These are phyloP conservation scores for Drosophila repleta DNA, from an alignment of 1,140 invertebrate genomes.

Conservation along the genomic window DNA sequence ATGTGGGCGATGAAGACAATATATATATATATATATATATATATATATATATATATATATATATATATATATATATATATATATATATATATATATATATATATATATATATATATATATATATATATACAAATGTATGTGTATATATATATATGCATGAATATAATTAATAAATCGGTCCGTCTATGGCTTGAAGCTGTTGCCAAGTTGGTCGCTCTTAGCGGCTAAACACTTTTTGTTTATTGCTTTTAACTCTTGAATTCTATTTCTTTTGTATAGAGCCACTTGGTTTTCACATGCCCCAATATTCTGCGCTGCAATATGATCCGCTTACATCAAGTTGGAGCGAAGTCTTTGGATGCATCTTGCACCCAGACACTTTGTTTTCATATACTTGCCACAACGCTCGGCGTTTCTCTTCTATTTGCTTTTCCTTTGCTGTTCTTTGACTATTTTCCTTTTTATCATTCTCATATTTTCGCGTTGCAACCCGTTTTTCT, in stretches of 20 bases:
- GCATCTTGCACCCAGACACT: slow-evolving; percentile 7
- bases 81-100: slow-evolving; percentile 8
- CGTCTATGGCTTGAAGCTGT: slow-evolving; percentile 62
- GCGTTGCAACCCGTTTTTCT: slow-evolving; percentile 69
- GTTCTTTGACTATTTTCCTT: slow-evolving; percentile 28
- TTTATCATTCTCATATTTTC: slow-evolving; percentile 27
- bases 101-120: slow-evolving; percentile 27
- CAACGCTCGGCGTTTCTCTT: slow-evolving; percentile 1
- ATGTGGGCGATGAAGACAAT: slow-evolving; percentile 49
- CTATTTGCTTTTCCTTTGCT: slow-evolving; percentile 11
- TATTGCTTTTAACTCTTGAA: slow-evolving; percentile 18
- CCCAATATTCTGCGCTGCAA: slow-evolving; percentile 17
- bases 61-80: too few species aligned
- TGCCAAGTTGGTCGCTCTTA: slow-evolving; percentile 47
- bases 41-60: slow-evolving; percentile 42
- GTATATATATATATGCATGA: slow-evolving; percentile 19
- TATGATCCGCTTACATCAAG: slow-evolving; percentile 48
- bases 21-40: slow-evolving; percentile 28
- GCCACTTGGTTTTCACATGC: slow-evolving; percentile 39
- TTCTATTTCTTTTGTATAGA: slow-evolving; percentile 10
- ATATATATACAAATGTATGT: slow-evolving; percentile 20
- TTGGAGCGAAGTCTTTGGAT: slow-evolving; percentile 35
- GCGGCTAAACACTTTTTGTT: slow-evolving; percentile 22
- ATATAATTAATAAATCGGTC: slow-evolving; percentile 67
- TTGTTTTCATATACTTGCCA: neutral